These are phyloP conservation scores for Graptemys geographica DNA, from an alignment of 2,797 vertebrate species.

Conservation along the genomic window DNA sequence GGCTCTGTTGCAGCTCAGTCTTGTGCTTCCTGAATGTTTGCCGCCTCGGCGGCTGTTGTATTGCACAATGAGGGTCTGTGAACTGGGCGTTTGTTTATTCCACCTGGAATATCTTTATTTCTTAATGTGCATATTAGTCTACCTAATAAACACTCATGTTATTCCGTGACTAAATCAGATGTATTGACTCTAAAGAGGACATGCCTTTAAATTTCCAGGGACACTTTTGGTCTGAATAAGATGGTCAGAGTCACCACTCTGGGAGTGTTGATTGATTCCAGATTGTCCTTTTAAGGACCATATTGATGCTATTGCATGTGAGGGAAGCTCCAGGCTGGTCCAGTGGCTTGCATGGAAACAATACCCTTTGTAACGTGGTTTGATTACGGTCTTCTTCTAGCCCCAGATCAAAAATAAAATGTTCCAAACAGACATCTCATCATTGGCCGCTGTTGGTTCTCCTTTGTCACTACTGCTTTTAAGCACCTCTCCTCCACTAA, in stretches of 20 bases:
- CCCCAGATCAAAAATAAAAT: conserved; percentile 29
- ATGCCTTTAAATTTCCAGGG: conserved; percentile 47
- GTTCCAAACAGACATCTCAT: conserved; percentile 10
- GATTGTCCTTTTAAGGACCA: conserved; percentile 24
- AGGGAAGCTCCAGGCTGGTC: not conserved
- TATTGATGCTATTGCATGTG: not conserved
- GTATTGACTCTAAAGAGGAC: conserved; percentile 7
- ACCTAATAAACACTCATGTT: conserved; percentile 30
- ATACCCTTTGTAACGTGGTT: conserved; percentile 11
- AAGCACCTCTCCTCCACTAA: not conserved
- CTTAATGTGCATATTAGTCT: conserved; percentile 12
- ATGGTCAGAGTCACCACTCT: conserved; percentile 31
- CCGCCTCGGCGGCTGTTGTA: not conserved
- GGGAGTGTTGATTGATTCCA: conserved; percentile 49
- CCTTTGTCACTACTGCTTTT: not conserved
- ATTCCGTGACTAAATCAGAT: conserved; percentile 35
- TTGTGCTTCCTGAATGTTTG: not conserved
- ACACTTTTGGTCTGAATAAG: conserved; percentile 33
- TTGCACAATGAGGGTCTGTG: not conserved
- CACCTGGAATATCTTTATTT: conserved; percentile 8
- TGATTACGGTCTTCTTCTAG: conserved; percentile 46
- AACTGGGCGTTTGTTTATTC: conserved; percentile 6
- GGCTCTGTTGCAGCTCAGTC: not conserved
- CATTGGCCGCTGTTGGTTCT: not conserved
- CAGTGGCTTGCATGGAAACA: not conserved